Evolutionary conservation across 2,888 invertebrate species (phyloP), one percentile per base, ranked within the genome.

Genomic region (Melinaea menophilus): DNA sequence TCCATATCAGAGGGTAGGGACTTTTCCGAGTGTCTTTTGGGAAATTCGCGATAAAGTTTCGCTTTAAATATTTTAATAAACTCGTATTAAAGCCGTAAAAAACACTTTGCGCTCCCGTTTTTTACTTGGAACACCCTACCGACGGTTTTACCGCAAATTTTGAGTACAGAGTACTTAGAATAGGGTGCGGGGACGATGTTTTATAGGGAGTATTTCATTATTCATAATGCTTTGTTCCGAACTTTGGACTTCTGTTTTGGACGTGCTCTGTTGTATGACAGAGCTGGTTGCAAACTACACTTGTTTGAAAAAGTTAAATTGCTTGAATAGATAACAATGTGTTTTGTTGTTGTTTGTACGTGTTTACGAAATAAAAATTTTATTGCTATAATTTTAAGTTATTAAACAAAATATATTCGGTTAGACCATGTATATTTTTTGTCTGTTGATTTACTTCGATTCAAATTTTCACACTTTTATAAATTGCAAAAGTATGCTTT

Each of bases 61-160:
- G 81, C 85, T 83, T 90, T 90, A 88, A 90, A 90, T 90, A 90
- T 89, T 90, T 88, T 88, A 90, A 90, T 90, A 88, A 90, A 90
- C 86, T 83, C 82, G 86, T 88, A 88, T 89, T 88, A 87, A 81
- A 86, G 85, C 81, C 85, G 88, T 88, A 89, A 89, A 88, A 90
- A 90, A 89, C 89, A 88, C 86, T 90, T 90, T 87, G 83, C 79
- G 76, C 78, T 75, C 75, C 77, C 84, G 82, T 87, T 88, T 86
- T 88, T 88, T 84, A 77, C 74, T 69, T 60, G 74, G 75, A 79
- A 77, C 82, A 80, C 84, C 85, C 80, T 75, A 78, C 79, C 71
- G 72, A 69, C 69, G 69, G 72, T 73, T 75, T 73, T 61, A 72
- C 76, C 78, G 72, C 77, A 79, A 77, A 75, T 77, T 78, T 73